Base-by-base conservation (phyloP, 2,113 vertebrate genomes). In the Rhea pennata region DNA sequence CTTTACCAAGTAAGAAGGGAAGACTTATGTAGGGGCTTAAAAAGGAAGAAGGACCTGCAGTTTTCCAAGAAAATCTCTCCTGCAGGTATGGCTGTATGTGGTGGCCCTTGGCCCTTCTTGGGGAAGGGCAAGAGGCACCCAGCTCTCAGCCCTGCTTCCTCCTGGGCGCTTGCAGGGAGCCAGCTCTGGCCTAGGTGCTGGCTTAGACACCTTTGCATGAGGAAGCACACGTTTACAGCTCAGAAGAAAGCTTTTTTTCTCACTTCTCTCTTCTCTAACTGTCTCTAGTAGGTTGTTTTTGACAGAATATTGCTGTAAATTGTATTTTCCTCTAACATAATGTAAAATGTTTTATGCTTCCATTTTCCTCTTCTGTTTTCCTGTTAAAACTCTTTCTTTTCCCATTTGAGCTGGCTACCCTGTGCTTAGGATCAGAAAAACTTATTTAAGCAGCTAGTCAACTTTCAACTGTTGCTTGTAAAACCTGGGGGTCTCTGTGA, bases 361-460 rank as follows among this genome's bases (percentile, higher is more conserved):
- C 51, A 79, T 96, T 95, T 95, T 42, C 71, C 58, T 73, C 48
- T 58, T 58, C 65, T 66, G 54, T 80, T 88, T 96, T 94, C 88
- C 80, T 12, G 1, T 84, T 90, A 90, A 92, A 48, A 53, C 66
- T 92, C 90, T 54, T 79, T 72, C 82, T 93, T 72, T 93, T 94
- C 94, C 93, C 89, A 67, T 97, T 64, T 87, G 86, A 59, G 67
- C 74, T 94, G 90, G 88, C 48, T 87, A 76, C 22, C n/a, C 73
- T 24, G 70, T 21, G 74, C 88, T 0, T 17, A 81, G 92, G 93
- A 96, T 97, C 88, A 94, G 86, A 87, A 66, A 92, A 92, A 84
- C 90, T 89, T 93, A 79, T 77, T 94, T 93, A 92, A 96, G 90
- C 93, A 95, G 87, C 88, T 88, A 89, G 50, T 92, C 95, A 92